Percentiles rank a stretch among this genome's conserved stretches.
Evolutionary conservation across 2,113 vertebrate genomes (phyloP).

Genomic region (Lates calcarifer): DNA sequence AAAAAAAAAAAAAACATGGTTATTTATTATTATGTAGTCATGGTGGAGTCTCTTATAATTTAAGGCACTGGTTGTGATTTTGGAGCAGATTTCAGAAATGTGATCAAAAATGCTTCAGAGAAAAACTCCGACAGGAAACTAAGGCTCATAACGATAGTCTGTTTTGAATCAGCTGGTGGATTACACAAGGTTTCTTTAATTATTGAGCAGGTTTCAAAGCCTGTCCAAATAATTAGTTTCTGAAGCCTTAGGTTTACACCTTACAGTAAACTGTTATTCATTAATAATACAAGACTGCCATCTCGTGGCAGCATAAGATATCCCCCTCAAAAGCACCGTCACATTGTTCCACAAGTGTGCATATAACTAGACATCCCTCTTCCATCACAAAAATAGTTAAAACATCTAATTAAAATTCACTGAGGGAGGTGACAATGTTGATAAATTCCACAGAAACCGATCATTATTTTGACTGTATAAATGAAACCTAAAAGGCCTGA

Average conservation of each 20-base stretch:
- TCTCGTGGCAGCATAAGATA: conserved; percentile 33
- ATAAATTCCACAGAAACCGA: not conserved
- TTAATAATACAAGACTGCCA: conserved; percentile 48
- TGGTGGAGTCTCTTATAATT: not conserved
- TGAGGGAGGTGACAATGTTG: not conserved
- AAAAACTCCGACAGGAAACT: not conserved
- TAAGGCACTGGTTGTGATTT: not conserved
- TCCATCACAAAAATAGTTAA: not conserved
- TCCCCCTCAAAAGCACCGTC: not conserved
- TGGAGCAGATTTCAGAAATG: not conserved
- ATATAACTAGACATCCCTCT: not conserved
- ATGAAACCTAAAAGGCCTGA: not conserved
- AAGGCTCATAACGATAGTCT: not conserved
- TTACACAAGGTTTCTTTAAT: not conserved
- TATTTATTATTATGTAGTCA: not conserved
- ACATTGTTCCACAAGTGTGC: not conserved
- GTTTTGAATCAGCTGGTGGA: not conserved
- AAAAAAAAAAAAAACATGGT: not conserved
- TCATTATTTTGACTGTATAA: not conserved
- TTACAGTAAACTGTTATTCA: not conserved
- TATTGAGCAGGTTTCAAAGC: conserved; percentile 7
- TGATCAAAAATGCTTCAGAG: not conserved
- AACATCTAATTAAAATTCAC: not conserved
- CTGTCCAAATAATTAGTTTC: not conserved
- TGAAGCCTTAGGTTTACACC: not conserved